phyloP scores from a whole-genome alignment of 1,140 invertebrate genomes.

The Homarus americanus region DNA sequence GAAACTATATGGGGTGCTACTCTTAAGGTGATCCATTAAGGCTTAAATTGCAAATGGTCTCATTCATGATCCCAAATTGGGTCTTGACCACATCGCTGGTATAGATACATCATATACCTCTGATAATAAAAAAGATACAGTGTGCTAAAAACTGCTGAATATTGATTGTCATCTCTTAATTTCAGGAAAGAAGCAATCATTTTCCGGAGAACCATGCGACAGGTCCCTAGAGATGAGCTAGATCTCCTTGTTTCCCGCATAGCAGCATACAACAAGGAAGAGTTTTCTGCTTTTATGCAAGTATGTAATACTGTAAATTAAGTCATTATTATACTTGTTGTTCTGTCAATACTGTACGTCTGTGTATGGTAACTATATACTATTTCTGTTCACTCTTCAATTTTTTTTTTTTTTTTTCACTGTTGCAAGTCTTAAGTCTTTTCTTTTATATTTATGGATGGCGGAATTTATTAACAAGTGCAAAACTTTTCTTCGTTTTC shows the following conservation, averaged over 20 bases:
- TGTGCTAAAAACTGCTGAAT: neutral
- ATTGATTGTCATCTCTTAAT: neutral
- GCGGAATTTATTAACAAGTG: too few species aligned
- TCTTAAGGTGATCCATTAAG: neutral
- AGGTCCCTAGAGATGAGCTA: conserved; percentile 62
- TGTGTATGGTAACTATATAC: neutral
- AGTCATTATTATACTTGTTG: neutral
- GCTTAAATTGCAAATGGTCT: neutral
- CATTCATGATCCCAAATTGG: too few species aligned
- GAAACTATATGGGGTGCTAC: too few species aligned
- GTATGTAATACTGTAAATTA: conserved; percentile 18
- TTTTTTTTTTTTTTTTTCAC: too few species aligned
- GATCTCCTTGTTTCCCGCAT: conserved; percentile 44
- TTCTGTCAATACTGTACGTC: too few species aligned
- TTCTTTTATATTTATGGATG: too few species aligned
- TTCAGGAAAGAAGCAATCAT: conserved; percentile 63
- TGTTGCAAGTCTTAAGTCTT: too few species aligned
- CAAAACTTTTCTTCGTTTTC: too few species aligned
- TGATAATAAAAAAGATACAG: neutral
- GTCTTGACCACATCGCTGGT: neutral
- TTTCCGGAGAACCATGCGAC: conserved; percentile 64
- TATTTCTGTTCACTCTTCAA: neutral
- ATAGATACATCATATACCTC: neutral
- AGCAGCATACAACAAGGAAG: conserved; percentile 56
- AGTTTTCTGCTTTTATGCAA: conserved; percentile 44